Evolutionary conservation across 1,140 invertebrate species (phyloP).

Genomic region (Meloidogyne exigua): DNA sequence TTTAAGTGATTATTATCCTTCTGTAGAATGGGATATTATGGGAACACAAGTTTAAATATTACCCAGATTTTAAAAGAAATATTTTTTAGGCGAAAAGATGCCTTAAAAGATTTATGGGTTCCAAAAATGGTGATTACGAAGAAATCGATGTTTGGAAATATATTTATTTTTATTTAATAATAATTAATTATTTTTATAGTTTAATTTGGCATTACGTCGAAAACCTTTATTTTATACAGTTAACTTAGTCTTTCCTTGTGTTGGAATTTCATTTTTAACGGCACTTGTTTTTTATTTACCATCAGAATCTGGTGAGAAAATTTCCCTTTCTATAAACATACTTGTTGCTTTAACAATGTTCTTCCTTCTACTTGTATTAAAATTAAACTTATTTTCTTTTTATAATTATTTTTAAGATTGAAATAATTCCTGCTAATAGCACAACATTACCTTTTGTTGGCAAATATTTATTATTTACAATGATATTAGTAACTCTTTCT

Average conservation of each 20-base stretch:
- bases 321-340: conserved; percentile 96
- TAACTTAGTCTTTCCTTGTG: conserved; percentile 85
- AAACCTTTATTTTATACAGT: conserved; percentile 89
- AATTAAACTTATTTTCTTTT: conserved; percentile 29
- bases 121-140: conserved; percentile 74
- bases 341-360: conserved; percentile 98
- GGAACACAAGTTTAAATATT: conserved; percentile 65
- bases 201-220: conserved; percentile 71
- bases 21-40: conserved; percentile 98
- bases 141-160: conserved; percentile 75
- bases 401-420: conserved; percentile 79
- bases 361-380: conserved; percentile 81
- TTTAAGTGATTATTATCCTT: conserved; percentile 84
- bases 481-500: conserved; percentile 96
- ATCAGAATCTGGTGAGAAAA: conserved; percentile 95
- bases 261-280: conserved; percentile 91
- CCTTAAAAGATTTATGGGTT: conserved; percentile 86
- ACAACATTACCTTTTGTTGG: conserved; percentile 88
- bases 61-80: not conserved
- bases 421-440: conserved; percentile 97
- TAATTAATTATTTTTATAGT: conserved; percentile 42
- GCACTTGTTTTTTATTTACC: conserved; percentile 96
- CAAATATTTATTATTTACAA: conserved; percentile 97
- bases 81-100: conserved; percentile 73
- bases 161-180: conserved; percentile 3